phyloP scores from a whole-genome alignment of 1,140 invertebrate genomes.

The Brachystomella parvula region DNA sequence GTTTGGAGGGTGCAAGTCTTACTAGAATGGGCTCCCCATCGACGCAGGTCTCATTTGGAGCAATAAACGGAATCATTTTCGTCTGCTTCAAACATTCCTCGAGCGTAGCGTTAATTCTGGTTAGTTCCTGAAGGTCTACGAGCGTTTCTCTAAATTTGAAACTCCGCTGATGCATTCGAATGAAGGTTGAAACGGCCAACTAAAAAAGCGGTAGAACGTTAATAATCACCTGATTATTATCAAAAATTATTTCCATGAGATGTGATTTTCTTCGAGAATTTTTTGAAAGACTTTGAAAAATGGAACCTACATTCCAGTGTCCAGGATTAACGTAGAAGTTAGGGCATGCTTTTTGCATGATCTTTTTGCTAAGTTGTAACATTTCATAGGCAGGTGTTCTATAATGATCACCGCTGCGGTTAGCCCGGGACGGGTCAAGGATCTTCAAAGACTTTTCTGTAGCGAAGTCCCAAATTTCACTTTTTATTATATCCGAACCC shows the following conservation, averaged over 20 bases:
- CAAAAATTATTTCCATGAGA: too few species aligned
- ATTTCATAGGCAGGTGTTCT: conserved; percentile 9
- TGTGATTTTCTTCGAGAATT: too few species aligned
- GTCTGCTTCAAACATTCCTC: not conserved
- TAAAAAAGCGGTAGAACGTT: too few species aligned
- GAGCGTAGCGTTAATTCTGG: not conserved
- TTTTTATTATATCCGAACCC: not conserved
- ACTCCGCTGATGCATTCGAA: conserved; percentile 7
- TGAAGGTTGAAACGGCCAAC: conserved; percentile 8
- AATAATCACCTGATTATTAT: too few species aligned
- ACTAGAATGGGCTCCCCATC: conserved; percentile 1
- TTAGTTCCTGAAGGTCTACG: not conserved
- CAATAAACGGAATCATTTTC: not conserved
- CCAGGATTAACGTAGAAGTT: conserved; percentile 8
- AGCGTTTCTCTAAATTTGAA: not conserved
- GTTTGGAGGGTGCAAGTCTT: not conserved
- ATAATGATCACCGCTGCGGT: not conserved
- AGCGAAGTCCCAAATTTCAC: not conserved
- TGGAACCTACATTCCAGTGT: conserved; percentile 16
- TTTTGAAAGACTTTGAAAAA: too few species aligned
- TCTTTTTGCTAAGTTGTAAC: conserved; percentile 7
- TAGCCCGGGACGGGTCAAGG: not conserved
- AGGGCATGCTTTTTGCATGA: conserved; percentile 16
- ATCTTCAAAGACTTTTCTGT: not conserved
- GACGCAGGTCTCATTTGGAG: conserved; percentile 3